These are phyloP conservation scores for Colius striatus DNA, from an alignment of 2,113 vertebrate genomes.

Conservation along the genomic window DNA sequence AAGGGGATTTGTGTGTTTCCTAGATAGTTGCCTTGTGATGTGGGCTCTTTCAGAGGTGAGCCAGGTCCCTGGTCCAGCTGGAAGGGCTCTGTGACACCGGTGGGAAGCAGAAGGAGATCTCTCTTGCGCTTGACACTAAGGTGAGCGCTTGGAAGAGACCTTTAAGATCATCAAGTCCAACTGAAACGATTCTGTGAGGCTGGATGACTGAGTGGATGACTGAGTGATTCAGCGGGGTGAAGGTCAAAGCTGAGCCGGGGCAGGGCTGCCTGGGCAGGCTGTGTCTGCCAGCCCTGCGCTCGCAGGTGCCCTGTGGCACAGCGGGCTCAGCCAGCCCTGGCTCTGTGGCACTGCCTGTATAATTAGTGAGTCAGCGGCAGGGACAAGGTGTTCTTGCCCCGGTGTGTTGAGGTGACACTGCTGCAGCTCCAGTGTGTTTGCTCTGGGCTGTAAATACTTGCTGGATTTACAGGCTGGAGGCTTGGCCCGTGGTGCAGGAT, in stretches of 20 bases:
- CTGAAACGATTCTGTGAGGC: too few relatives aligned
- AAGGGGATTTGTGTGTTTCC: not conserved
- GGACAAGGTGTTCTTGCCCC: constrained; percentile 63
- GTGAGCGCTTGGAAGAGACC: too few relatives aligned
- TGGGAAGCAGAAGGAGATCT: not conserved
- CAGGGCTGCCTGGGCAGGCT: constrained; percentile 7
- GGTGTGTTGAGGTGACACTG: constrained; percentile 21
- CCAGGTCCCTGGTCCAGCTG: rapidly evolving
- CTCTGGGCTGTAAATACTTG: constrained; percentile 54
- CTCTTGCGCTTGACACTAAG: not conserved
- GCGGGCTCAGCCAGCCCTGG: not conserved
- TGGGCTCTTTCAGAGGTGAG: not conserved
- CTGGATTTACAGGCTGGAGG: constrained; percentile 52
- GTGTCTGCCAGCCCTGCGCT: not conserved
- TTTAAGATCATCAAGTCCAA: too few relatives aligned
- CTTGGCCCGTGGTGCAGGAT: not conserved
- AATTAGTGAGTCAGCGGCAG: constrained; percentile 59
- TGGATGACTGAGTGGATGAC: not conserved
- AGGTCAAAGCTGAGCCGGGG: not conserved
- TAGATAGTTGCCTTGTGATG: not conserved
- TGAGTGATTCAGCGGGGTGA: constrained; percentile 1
- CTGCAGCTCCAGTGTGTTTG: constrained; percentile 45
- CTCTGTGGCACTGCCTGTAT: constrained; percentile 37
- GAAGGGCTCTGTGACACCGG: rapidly evolving
- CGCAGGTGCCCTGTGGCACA: constrained; percentile 14